A percentile compares a stretch with the other conserved stretches of the same genome.
Evolutionary conservation across 2,113 vertebrate genomes (phyloP).

Genomic region (Passer montanus): DNA sequence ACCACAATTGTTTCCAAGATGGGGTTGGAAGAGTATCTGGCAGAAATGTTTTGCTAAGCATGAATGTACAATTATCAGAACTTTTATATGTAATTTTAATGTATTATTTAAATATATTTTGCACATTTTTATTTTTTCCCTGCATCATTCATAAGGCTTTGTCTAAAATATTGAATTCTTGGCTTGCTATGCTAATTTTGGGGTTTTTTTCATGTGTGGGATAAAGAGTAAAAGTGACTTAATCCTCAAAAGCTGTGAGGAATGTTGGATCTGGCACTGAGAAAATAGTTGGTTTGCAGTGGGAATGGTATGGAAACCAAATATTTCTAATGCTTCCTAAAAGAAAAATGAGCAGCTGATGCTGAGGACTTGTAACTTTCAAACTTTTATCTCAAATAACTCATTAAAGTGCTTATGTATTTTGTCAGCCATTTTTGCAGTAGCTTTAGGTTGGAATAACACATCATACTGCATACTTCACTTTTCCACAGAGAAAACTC

Average conservation of each 20-base stretch:
- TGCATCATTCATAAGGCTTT: background rate
- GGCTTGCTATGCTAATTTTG: background rate
- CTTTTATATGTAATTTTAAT: background rate
- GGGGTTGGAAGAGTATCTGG: background rate
- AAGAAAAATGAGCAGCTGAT: constrained; percentile 35
- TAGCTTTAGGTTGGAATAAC: background rate
- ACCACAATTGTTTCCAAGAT: background rate
- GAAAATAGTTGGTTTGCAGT: constrained; percentile 53
- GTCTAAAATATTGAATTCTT: constrained; percentile 28
- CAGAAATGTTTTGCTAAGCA: background rate
- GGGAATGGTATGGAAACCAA: constrained; percentile 54
- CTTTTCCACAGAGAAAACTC: background rate
- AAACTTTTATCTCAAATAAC: background rate
- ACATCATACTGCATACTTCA: background rate
- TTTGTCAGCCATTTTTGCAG: background rate
- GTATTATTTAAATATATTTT: background rate
- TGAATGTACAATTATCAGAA: background rate
- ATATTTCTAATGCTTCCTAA: constrained; percentile 52
- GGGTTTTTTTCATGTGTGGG: constrained; percentile 23
- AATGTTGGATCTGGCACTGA: constrained; percentile 59
- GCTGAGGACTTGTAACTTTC: background rate
- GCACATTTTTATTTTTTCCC: background rate
- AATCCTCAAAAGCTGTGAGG: constrained; percentile 35
- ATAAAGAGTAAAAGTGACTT: constrained; percentile 53
- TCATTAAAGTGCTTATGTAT: background rate